These are phyloP conservation scores for Luperina nickerlii DNA, from an alignment of 2,888 invertebrate genomes.

Conservation along the genomic window DNA sequence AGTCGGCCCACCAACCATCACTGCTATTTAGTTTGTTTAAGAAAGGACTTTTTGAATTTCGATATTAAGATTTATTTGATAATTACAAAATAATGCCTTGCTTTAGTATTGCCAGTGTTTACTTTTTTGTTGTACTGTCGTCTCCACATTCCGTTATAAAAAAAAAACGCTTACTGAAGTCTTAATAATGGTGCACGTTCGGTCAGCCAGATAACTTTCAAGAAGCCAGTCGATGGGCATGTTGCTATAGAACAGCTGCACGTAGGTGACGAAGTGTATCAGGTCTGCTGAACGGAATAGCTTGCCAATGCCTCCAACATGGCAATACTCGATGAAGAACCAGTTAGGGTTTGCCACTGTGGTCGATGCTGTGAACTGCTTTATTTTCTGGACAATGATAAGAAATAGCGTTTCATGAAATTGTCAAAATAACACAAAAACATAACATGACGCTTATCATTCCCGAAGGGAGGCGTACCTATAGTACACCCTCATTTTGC, in stretches of 20 bases:
- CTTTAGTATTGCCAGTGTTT: not conserved
- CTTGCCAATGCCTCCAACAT: constrained; percentile 98
- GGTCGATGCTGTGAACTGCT: constrained; percentile 70
- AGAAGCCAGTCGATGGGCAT: constrained; percentile 99
- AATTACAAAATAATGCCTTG: too few species aligned
- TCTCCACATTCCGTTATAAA: not conserved
- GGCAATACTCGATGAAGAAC: constrained; percentile 98
- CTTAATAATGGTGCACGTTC: constrained; percentile 96
- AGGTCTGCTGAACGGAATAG: constrained; percentile 97
- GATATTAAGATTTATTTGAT: not conserved
- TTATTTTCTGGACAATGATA: constrained; percentile 76
- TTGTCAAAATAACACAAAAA: not conserved
- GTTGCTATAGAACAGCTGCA: constrained; percentile 98
- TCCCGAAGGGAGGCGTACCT: not conserved
- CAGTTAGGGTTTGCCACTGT: constrained; percentile 91
- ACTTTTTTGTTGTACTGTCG: not conserved
- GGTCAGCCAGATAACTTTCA: constrained; percentile 96
- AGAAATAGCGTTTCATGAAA: not conserved
- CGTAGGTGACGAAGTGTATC: constrained; percentile 96
- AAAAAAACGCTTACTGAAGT: constrained; percentile 90
- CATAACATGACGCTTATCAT: not conserved
- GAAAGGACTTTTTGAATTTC: too few species aligned
- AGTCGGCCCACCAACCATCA: too few species aligned
- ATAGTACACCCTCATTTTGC: not conserved
- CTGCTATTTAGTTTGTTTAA: too few species aligned